Evolutionary conservation across 2,888 invertebrate genomes (phyloP).

Genomic region (Seira musarum): DNA sequence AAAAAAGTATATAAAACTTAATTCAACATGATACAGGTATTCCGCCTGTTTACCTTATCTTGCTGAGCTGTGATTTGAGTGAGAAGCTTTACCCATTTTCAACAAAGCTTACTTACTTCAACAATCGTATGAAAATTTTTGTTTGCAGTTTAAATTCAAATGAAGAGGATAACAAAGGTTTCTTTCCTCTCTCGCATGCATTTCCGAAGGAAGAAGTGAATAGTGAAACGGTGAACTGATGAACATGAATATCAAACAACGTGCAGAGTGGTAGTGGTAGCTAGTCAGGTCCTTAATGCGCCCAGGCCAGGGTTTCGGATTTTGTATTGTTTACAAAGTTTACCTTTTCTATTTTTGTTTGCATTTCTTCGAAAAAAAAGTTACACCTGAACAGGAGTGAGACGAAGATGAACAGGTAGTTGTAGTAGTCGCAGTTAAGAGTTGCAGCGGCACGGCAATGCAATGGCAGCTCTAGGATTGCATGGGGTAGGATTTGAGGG

Average conservation of each 20-base stretch:
- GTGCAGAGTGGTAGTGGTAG: no score
- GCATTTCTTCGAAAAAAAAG: background rate
- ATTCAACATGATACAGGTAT: slow-evolving; percentile 17
- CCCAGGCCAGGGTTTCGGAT: no score
- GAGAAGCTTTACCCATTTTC: background rate
- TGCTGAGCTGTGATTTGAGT: slow-evolving; percentile 8
- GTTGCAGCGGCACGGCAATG: no score
- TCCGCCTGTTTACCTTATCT: background rate
- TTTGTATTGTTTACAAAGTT: slow-evolving; percentile 16
- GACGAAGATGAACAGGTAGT: no score
- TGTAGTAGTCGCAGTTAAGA: no score
- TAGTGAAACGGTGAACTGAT: background rate
- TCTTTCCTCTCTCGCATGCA: no score
- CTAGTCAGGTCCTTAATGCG: background rate
- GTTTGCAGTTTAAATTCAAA: background rate
- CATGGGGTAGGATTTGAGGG: background rate
- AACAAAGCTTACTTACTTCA: slow-evolving; percentile 4
- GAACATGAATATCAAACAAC: background rate
- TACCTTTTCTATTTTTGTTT: slow-evolving; percentile 19
- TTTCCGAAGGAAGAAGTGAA: no score
- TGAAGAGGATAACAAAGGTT: no score
- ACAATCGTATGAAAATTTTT: slow-evolving; percentile 1
- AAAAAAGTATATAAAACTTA: background rate
- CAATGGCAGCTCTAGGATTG: background rate
- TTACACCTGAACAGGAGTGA: slow-evolving; percentile 14